phyloP scores from a whole-genome alignment of 2,797 vertebrate genomes.

The Acanthis flammea region DNA sequence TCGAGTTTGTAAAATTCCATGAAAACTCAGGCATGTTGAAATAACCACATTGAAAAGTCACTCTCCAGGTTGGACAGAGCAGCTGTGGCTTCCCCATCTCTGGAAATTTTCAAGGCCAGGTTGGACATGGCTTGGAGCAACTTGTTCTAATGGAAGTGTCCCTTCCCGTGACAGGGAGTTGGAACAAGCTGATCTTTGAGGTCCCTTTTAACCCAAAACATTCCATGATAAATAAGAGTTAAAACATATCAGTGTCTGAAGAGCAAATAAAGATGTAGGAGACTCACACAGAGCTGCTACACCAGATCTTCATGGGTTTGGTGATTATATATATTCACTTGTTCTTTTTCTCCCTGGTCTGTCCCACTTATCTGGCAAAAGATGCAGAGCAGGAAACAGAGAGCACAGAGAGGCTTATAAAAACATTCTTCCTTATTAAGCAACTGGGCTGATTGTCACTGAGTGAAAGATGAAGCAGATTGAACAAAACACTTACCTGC shows the following conservation, averaged over 20 bases:
- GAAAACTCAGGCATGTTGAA: neutral
- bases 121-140: neutral
- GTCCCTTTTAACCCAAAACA: neutral
- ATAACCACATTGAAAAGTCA: neutral
- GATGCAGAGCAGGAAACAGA: neutral
- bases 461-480: neutral
- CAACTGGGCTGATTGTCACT: neutral
- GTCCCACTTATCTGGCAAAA: neutral
- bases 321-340: neutral
- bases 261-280: neutral
- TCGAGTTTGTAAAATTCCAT: neutral
- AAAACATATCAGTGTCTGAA: neutral
- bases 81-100: neutral
- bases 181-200: neutral
- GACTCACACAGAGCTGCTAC: neutral
- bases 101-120: neutral
- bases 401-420: neutral
- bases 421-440: neutral
- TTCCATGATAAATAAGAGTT: neutral
- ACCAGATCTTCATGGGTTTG: neutral
- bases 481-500: constrained; percentile 1
- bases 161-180: rapidly evolving
- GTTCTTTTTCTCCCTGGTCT: neutral
- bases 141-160: neutral
- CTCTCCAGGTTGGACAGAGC: neutral